Percentiles rank a stretch among this genome's conserved stretches.
Conservation (phyloP, 2,888 invertebrate species). For the Andrena chrysosceles region DNA sequence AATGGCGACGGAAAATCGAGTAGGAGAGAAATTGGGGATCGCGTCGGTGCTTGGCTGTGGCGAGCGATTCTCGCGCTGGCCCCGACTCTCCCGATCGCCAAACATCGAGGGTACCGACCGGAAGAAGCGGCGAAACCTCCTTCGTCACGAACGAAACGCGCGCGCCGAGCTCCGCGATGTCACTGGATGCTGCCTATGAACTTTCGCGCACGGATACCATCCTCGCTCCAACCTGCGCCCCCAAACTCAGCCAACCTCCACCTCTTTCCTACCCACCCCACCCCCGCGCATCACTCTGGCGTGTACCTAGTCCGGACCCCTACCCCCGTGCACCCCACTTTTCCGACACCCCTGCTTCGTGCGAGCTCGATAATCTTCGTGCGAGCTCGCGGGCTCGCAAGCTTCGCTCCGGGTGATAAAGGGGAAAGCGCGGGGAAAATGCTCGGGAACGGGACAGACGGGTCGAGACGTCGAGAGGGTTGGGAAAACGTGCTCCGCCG, state of each 20-base stretch:
- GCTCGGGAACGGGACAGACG: neutral
- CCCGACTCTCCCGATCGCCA: slow-evolving; percentile 8
- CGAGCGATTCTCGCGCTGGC: neutral
- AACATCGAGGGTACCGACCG: slow-evolving; percentile 13
- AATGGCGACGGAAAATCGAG: neutral
- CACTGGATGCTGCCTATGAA: slow-evolving; percentile 78
- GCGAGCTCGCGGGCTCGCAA: slow-evolving; percentile 59
- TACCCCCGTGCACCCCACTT: slow-evolving; percentile 12
- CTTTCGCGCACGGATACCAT: slow-evolving; percentile 73
- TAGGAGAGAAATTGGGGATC: neutral
- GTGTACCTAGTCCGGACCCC: slow-evolving; percentile 44
- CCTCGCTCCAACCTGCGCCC: slow-evolving; percentile 61
- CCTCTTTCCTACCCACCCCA: slow-evolving; percentile 9
- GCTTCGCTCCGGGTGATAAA: slow-evolving; percentile 39
- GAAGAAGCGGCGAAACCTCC: slow-evolving; percentile 6
- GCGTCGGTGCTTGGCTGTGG: neutral
- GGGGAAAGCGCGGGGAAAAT: slow-evolving; percentile 21
- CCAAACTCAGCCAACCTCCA: slow-evolving; percentile 43
- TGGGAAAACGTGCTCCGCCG: slow-evolving; percentile 47
- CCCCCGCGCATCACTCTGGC: slow-evolving; percentile 32
- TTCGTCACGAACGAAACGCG: slow-evolving; percentile 66
- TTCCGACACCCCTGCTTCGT: slow-evolving; percentile 64
- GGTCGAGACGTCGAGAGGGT: neutral
- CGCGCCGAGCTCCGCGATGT: slow-evolving; percentile 80
- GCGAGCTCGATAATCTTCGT: slow-evolving; percentile 77